phyloP scores from a whole-genome alignment of 2,888 invertebrate genomes.

The Furcula furcula region DNA sequence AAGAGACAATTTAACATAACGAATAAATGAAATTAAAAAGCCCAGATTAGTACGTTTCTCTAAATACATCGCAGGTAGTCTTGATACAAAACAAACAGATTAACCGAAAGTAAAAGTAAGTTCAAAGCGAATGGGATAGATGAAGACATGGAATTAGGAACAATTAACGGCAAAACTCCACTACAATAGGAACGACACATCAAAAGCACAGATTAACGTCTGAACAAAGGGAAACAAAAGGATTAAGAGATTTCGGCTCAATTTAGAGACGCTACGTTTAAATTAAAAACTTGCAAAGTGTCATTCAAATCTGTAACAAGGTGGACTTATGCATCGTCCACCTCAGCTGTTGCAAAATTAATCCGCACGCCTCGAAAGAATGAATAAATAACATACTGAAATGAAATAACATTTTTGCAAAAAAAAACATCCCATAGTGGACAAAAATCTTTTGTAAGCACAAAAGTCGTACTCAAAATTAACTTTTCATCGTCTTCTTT shows the following conservation, averaged over 20 bases:
- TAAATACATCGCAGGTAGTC: too few species aligned
- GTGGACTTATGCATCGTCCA: slow-evolving; percentile 41
- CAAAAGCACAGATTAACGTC: slow-evolving; percentile 47
- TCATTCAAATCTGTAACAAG: slow-evolving; percentile 70
- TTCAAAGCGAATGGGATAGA: slow-evolving; percentile 32
- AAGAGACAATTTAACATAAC: too few species aligned
- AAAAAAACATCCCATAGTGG: slow-evolving; percentile 54
- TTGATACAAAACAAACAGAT: slow-evolving; percentile 21
- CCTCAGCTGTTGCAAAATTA: slow-evolving; percentile 49
- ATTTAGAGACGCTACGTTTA: slow-evolving; percentile 48
- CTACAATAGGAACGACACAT: slow-evolving; percentile 36
- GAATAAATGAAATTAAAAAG: neutral
- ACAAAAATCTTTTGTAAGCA: slow-evolving; percentile 71
- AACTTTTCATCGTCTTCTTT: slow-evolving; percentile 57
- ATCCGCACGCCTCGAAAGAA: slow-evolving; percentile 51
- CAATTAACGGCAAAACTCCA: slow-evolving; percentile 46
- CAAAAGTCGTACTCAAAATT: slow-evolving; percentile 69
- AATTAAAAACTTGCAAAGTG: slow-evolving; percentile 56
- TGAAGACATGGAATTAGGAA: slow-evolving; percentile 43
- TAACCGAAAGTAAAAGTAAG: slow-evolving; percentile 35
- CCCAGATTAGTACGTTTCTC: slow-evolving; percentile 9
- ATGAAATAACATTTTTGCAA: slow-evolving; percentile 53
- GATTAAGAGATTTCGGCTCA: slow-evolving; percentile 51
- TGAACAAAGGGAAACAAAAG: slow-evolving; percentile 53
- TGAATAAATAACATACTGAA: slow-evolving; percentile 52